A percentile compares a stretch with the other conserved stretches of the same genome.
Conservation (phyloP, 2,888 invertebrate species). For the Trissolcus brochymenae region DNA sequence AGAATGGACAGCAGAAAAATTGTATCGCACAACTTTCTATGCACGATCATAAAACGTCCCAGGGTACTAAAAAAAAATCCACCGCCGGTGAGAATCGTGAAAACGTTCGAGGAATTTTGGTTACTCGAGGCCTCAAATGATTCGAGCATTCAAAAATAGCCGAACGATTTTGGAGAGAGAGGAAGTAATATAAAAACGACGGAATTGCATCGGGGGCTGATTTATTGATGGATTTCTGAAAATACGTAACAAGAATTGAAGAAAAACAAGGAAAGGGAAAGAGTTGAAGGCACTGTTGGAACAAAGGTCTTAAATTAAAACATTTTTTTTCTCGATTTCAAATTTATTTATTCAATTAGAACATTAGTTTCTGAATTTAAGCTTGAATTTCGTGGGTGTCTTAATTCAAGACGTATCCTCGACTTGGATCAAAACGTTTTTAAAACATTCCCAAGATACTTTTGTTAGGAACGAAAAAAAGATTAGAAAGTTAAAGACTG, state of each 20-base stretch:
- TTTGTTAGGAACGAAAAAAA: too few relatives aligned
- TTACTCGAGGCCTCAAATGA: constrained; percentile 25
- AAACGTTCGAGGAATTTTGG: constrained; percentile 30
- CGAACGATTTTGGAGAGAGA: constrained; percentile 20
- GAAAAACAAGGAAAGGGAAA: not conserved
- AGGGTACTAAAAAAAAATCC: constrained; percentile 16
- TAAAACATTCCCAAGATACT: too few relatives aligned
- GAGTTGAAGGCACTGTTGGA: not conserved
- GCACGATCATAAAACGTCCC: constrained; percentile 35
- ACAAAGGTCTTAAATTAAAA: too few relatives aligned
- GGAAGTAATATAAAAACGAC: constrained; percentile 32
- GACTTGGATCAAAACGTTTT: too few relatives aligned
- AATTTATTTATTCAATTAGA: too few relatives aligned
- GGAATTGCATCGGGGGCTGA: constrained; percentile 10
- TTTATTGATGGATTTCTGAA: constrained; percentile 22
- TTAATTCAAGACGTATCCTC: too few relatives aligned
- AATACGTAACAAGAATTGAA: not conserved
- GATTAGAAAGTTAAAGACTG: too few relatives aligned
- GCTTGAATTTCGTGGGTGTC: too few relatives aligned
- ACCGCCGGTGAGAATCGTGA: constrained; percentile 30
- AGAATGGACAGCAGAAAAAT: constrained; percentile 25
- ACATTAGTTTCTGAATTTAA: too few relatives aligned
- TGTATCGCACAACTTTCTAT: constrained; percentile 35
- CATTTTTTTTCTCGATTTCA: too few relatives aligned
- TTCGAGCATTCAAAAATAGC: constrained; percentile 30